Conservation (phyloP, 2,113 vertebrate species). For the Ptilorrhoa leucosticta region DNA sequence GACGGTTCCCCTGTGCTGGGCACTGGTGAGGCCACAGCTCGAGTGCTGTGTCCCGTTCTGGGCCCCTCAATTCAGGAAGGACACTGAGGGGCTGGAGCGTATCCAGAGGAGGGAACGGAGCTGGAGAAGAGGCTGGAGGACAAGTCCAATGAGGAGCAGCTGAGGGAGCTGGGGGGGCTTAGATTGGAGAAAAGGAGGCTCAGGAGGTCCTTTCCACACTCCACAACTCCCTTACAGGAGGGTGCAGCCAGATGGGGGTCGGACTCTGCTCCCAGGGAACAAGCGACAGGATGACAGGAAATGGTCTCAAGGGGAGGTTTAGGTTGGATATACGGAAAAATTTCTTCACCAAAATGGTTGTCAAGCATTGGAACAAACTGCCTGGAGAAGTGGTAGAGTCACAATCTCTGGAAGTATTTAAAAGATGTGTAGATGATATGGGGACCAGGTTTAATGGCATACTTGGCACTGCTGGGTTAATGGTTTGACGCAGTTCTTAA, state of each 20-base stretch:
- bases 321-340: not conserved
- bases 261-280: not conserved
- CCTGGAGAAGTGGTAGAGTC: not conserved
- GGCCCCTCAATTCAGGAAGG: not conserved
- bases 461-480: not conserved
- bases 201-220: not conserved
- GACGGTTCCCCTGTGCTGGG: rapidly evolving
- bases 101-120: not conserved
- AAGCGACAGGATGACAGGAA: not conserved
- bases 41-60: not conserved
- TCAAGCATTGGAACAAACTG: not conserved
- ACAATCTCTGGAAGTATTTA: not conserved
- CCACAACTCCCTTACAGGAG: not conserved
- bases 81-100: rapidly evolving
- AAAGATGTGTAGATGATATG: not conserved
- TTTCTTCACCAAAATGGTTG: not conserved
- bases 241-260: not conserved
- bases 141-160: not conserved
- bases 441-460: not conserved
- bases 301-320: not conserved
- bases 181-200: not conserved
- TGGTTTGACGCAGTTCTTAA: not conserved
- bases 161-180: not conserved
- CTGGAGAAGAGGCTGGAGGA: not conserved
- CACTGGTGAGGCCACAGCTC: rapidly evolving